Conservation (phyloP, 2,113 vertebrate genomes). For the Regulus satrapa region DNA sequence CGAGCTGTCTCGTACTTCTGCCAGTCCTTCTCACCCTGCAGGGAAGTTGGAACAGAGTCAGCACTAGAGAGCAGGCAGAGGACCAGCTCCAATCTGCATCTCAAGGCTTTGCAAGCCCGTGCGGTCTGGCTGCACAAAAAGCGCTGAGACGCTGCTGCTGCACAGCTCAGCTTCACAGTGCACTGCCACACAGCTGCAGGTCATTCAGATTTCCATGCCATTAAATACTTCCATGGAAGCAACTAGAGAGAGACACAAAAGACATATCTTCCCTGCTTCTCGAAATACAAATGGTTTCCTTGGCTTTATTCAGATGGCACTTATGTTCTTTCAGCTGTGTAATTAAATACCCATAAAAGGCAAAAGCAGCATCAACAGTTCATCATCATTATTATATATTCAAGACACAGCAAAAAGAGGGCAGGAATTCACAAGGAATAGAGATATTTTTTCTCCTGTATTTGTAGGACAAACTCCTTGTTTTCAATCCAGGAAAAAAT, state of each 20-base stretch:
- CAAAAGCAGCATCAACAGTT: constrained; percentile 25
- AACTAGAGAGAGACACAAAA: neutral
- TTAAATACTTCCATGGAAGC: constrained; percentile 1
- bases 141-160: neutral
- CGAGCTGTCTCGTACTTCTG: constrained; percentile 96
- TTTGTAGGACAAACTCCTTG: neutral
- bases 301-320: constrained; percentile 15
- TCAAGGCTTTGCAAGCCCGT: neutral
- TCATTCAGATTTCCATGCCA: constrained; percentile 28
- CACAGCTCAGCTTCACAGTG: neutral
- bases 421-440: neutral
- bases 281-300: constrained; percentile 31
- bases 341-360: constrained; percentile 17
- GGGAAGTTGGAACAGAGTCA: neutral
- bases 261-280: constrained; percentile 21
- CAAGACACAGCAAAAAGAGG: neutral
- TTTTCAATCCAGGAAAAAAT: neutral
- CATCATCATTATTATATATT: neutral
- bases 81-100: neutral
- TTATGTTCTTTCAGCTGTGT: constrained; percentile 36
- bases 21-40: constrained; percentile 96
- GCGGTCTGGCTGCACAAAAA: neutral
- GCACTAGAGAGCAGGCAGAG: neutral
- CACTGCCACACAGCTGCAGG: constrained; percentile 27
- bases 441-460: neutral